Evolutionary conservation across 2,797 vertebrate species (phyloP), one percentile per base, ranked within the genome.

Genomic region (Rhinoraja longicauda): DNA sequence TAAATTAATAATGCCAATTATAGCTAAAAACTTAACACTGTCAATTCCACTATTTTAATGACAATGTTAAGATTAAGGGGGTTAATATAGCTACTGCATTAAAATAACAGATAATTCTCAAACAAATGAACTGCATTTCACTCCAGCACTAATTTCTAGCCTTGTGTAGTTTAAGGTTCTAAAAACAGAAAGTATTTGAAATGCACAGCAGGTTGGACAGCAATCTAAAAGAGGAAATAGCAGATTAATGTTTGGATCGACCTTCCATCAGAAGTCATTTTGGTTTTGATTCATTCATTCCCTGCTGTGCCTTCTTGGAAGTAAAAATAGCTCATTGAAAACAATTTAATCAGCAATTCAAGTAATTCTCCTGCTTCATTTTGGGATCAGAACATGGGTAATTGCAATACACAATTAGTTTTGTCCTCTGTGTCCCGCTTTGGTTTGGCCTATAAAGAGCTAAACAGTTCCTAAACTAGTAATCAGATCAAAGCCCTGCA

Each of bases 201-300:
- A 12, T 82, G 45, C 79, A 57, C 79, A 79, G 77, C 36, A 79
- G 77, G 36, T 79, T 79, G 77, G 9, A 39, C 32, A 82, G 39
- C 24, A 82, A 29, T 26, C 79, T 82, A 53, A 82, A 82, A 82
- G 21, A 57, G 39, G 79, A 82, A 82, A 82, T 8, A 9, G 26
- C 21, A 53, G 79, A 82, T 57, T 82, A 57, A 53, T 82, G 79
- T 26, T 82, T 82, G 79, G 79, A 57, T 82, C 24, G 79, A 82
- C 79, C 79, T 45, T 57, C 26, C 45, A 82, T 82, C 45, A 53
- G 21, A 82, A 82, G 45, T 57, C 79, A 57, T 45, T 82, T 82
- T 82, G 45, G 19, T 82, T 82, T 57, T 29, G 6, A 82, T 45
- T 57, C 45, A 45, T 4, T 79, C 36, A 81, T 82, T 24, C 45